These are phyloP conservation scores for Nomada flava DNA, from an alignment of 2,888 invertebrate species.

Conservation along the genomic window DNA sequence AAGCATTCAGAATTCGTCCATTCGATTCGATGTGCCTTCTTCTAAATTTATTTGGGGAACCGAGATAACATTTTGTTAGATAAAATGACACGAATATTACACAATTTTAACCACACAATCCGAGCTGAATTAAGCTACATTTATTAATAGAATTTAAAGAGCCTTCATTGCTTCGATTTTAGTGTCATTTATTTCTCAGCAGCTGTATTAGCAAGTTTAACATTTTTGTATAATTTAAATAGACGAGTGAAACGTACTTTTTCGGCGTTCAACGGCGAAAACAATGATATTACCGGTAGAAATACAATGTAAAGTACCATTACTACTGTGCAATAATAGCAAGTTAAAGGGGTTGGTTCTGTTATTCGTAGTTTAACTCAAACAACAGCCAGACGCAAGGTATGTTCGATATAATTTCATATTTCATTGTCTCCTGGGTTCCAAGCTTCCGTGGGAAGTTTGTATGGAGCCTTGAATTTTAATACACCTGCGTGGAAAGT, in stretches of 20 bases:
- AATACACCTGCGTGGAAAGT: slow-evolving; percentile 52
- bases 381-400: slow-evolving; percentile 23
- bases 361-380: slow-evolving; percentile 31
- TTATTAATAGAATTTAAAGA: not conserved
- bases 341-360: slow-evolving; percentile 7
- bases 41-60: not conserved
- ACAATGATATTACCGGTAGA: not conserved
- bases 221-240: too few relatives aligned
- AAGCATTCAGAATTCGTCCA: too few relatives aligned
- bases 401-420: slow-evolving; percentile 55
- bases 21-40: not conserved
- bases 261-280: not conserved
- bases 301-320: not conserved
- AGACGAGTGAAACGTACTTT: too few relatives aligned
- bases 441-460: slow-evolving; percentile 33
- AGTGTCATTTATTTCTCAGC: too few relatives aligned
- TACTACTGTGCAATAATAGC: not conserved
- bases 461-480: slow-evolving; percentile 48
- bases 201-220: too few relatives aligned
- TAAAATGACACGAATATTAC: too few relatives aligned
- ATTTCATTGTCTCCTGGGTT: slow-evolving; percentile 56
- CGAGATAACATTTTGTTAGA: not conserved
- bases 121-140: not conserved
- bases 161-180: too few relatives aligned
- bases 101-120: not conserved